These are phyloP conservation scores for Zaprionus africanus DNA, from an alignment of 1,140 invertebrate species.

Conservation along the genomic window DNA sequence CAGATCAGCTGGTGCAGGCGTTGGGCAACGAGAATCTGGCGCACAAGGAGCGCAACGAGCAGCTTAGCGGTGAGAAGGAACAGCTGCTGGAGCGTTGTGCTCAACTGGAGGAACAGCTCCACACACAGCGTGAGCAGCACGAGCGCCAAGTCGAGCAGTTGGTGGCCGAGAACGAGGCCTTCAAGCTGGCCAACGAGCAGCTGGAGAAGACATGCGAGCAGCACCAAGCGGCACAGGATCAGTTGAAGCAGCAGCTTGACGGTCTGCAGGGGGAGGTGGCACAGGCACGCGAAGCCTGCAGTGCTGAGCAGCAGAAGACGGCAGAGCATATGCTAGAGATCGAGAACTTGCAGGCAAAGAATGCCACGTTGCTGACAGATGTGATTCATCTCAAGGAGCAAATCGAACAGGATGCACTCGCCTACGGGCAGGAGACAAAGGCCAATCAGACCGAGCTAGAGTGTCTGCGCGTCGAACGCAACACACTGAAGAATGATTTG, in stretches of 20 bases:
- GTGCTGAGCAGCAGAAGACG: constrained; percentile 53
- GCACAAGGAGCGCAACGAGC: constrained; percentile 70
- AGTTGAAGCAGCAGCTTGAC: constrained; percentile 56
- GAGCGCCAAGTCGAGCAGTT: constrained; percentile 67
- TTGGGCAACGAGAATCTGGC: constrained; percentile 61
- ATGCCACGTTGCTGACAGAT: constrained; percentile 57
- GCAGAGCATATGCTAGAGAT: constrained; percentile 59
- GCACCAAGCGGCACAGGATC: constrained; percentile 38
- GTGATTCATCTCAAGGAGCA: constrained; percentile 65
- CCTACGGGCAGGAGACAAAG: constrained; percentile 73
- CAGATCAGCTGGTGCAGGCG: constrained; percentile 67
- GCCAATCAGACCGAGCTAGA: constrained; percentile 73
- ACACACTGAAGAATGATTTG: constrained; percentile 83
- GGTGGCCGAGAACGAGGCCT: constrained; percentile 63
- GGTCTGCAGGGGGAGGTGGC: constrained; percentile 59
- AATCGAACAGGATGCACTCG: constrained; percentile 79
- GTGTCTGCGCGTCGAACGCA: constrained; percentile 77
- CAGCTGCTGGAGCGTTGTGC: constrained; percentile 49
- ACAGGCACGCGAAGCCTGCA: constrained; percentile 50
- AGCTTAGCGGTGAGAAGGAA: constrained; percentile 54
- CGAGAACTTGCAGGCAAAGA: constrained; percentile 67
- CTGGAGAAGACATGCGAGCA: constrained; percentile 51
- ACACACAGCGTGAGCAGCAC: constrained; percentile 61
- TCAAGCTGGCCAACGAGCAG: constrained; percentile 67
- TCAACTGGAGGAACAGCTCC: constrained; percentile 65